Conservation (phyloP, 2,797 vertebrate genomes). For the Menidia menidia region DNA sequence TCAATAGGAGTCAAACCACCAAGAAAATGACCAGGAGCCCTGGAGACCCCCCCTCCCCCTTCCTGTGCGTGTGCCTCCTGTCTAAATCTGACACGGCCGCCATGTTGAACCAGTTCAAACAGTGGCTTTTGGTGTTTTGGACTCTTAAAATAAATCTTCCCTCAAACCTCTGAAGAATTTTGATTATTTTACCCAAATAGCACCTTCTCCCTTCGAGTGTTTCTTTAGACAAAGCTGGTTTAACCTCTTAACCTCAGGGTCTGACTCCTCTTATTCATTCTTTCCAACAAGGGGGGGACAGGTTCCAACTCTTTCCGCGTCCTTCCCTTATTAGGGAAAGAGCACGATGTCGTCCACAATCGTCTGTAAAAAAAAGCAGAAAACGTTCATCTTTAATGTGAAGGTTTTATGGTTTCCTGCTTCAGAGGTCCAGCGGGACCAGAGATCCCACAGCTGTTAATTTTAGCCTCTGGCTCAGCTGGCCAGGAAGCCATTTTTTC, state of each 20-base stretch:
- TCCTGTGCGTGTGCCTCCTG: background rate
- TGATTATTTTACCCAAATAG: background rate
- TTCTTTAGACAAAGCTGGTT: background rate
- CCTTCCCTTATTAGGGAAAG: background rate
- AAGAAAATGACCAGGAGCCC: no score
- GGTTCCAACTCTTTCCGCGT: background rate
- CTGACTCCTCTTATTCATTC: no score
- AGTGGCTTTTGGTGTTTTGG: background rate
- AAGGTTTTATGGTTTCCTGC: conserved; percentile 63
- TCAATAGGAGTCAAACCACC: no score
- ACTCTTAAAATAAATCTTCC: background rate
- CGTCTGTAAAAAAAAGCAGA: background rate
- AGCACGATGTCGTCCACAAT: background rate
- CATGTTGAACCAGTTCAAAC: background rate
- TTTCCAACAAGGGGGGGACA: background rate
- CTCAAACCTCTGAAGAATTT: background rate
- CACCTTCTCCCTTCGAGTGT: background rate
- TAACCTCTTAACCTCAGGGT: no score
- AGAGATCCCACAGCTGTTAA: conserved; percentile 75
- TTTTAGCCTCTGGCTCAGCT: conserved; percentile 55
- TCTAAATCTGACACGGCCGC: background rate
- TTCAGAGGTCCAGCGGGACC: conserved; percentile 65
- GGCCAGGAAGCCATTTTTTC: conserved; percentile 62
- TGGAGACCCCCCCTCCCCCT: no score
- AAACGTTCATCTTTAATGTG: conserved; percentile 25